Evolutionary conservation across 2,113 vertebrate species (phyloP).

Genomic region (Mustela nigripes): DNA sequence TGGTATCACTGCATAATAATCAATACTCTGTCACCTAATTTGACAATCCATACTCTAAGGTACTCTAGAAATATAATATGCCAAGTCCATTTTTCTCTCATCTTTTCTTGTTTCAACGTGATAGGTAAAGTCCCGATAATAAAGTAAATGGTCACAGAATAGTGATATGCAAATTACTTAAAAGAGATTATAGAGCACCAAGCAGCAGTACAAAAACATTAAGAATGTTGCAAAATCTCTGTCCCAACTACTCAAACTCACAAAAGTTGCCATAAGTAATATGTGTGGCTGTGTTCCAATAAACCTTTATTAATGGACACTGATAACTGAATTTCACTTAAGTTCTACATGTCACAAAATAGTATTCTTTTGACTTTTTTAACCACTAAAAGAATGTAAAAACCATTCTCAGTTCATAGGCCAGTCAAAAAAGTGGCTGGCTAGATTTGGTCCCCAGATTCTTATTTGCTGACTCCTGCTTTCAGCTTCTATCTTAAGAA

Average conservation of each 20-base stretch:
- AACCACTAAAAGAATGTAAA: slow-evolving; percentile 19
- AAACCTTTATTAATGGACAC: neutral
- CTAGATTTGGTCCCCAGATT: neutral
- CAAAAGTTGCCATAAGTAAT: neutral
- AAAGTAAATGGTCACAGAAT: neutral
- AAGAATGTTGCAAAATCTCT: neutral
- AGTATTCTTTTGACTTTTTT: neutral
- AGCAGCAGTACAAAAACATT: neutral
- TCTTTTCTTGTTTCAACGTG: slow-evolving; percentile 39
- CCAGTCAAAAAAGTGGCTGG: neutral
- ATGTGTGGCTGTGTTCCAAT: neutral
- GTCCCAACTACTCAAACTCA: neutral
- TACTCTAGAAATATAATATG: neutral
- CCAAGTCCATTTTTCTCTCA: neutral
- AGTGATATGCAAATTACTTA: neutral
- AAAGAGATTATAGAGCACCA: neutral
- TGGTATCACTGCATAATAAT: neutral
- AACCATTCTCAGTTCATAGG: neutral
- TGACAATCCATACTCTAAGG: neutral
- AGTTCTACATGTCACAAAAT: neutral
- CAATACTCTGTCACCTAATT: neutral
- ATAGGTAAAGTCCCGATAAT: neutral
- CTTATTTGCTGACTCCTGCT: neutral
- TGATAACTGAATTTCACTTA: slow-evolving; percentile 32
- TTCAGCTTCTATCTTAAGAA: neutral